These are phyloP conservation scores for Odocoileus virginianus DNA, from an alignment of 2,113 vertebrate species.

Conservation along the genomic window DNA sequence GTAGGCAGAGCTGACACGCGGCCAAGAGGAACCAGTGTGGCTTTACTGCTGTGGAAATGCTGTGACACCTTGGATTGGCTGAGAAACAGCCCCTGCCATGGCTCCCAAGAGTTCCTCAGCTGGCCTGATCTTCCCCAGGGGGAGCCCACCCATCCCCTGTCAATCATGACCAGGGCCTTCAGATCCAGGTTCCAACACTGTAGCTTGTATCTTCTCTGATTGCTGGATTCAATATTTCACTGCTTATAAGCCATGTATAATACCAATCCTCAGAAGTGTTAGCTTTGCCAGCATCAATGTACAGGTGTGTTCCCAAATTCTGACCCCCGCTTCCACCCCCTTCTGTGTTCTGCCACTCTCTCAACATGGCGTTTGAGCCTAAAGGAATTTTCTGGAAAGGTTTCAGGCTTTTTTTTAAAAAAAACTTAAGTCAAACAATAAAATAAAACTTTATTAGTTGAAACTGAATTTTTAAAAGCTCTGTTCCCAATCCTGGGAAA, in stretches of 20 bases:
- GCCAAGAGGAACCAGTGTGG: background rate
- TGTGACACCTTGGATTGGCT: background rate
- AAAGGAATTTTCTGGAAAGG: background rate
- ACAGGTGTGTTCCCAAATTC: background rate
- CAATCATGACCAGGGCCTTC: background rate
- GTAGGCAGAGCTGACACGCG: background rate
- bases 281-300: background rate
- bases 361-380: accelerated
- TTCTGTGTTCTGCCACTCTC: background rate
- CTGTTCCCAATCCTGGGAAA: background rate
- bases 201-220: background rate
- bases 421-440: background rate
- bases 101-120: background rate
- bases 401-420: background rate
- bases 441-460: background rate
- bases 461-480: background rate
- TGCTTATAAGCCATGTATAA: background rate
- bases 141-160: background rate
- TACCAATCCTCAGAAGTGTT: background rate
- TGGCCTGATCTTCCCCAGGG: background rate
- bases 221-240: background rate
- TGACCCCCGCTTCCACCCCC: accelerated
- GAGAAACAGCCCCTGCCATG: background rate
- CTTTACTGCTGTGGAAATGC: background rate
- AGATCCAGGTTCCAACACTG: background rate